These are phyloP conservation scores for Ictidomys tridecemlineatus DNA, from an alignment of 2,113 vertebrate genomes.

Conservation along the genomic window DNA sequence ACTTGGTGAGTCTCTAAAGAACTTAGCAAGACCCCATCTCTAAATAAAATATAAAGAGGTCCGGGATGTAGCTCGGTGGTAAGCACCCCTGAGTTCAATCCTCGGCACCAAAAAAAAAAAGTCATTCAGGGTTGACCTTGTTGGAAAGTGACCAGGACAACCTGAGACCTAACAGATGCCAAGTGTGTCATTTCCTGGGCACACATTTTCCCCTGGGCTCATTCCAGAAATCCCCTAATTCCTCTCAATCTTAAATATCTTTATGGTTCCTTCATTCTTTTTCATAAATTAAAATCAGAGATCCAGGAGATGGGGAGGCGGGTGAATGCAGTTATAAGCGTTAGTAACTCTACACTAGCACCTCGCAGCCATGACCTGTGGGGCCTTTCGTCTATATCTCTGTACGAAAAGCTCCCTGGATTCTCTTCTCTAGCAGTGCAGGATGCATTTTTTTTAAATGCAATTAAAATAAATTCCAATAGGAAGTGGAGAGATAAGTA, in stretches of 20 bases:
- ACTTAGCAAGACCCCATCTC: too few relatives aligned
- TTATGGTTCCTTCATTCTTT: background rate
- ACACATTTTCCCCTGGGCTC: background rate
- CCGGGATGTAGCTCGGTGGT: too few relatives aligned
- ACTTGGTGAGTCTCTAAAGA: too few relatives aligned
- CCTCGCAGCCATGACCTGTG: background rate
- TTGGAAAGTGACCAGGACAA: background rate
- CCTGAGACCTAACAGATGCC: background rate
- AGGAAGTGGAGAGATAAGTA: background rate
- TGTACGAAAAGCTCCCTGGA: background rate
- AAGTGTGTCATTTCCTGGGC: background rate
- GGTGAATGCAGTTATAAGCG: background rate
- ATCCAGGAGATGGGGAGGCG: background rate
- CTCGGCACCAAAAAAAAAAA: too few relatives aligned
- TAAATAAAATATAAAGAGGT: too few relatives aligned
- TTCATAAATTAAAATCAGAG: conserved; percentile 53
- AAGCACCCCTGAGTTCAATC: too few relatives aligned
- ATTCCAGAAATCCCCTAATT: background rate
- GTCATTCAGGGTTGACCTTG: background rate
- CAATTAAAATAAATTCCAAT: conserved; percentile 4
- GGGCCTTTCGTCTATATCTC: background rate
- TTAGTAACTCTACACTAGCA: background rate
- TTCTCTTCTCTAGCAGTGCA: background rate
- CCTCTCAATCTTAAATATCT: background rate
- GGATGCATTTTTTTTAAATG: background rate